Base-by-base conservation (phyloP, 2,113 vertebrate genomes). In the Nibea albiflora region DNA sequence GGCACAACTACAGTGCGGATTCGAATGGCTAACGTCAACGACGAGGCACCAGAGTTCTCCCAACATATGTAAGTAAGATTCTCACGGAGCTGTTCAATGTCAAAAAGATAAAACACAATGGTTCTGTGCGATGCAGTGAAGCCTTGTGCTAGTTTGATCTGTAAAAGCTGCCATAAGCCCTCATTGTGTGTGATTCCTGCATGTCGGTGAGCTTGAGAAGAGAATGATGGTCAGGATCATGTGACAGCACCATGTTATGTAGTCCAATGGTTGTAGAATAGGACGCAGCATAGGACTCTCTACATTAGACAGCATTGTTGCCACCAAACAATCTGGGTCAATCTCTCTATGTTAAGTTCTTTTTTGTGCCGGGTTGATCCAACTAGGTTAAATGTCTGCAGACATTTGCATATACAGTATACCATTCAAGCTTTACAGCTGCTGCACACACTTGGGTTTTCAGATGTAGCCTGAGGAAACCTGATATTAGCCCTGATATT, bases 21-120 rank as follows among this genome's bases (percentile, higher is more conserved):
- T 17, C 94, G 95, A 3, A 93, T 97, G 92, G 95, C 96, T 19
- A 98, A 98, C 24, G 95, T 97, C 89, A 98, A 97, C n/a, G 97
- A 98, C 47, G 96, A 98, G 86, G 90, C 95, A 2, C 97, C 97
- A 0, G 93, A 95, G 70, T 97, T 97, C 89, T 96, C 96, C 60
- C 96, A 96, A 83, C 85, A 91, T 15, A 81, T 95, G 96, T 97
- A 89, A 96, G 94, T 96, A 84, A 16, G 8, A 16, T 66, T n/a
- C 1, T 52, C 15, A 31, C 2, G 1, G 10, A 22, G 0, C 8
- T 60, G 15, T 54, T 68, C 2, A 11, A 3, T 56, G 28, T 44
- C 7, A 4, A 12, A 11, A 1, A 24, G 4, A 26, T 28, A 24
- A 54, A n/a, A 42, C 14, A 53, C 17, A 17, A 10, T 50, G 19